Evolutionary conservation across 2,113 vertebrate species (phyloP).

Genomic region (Acrocephalus kingi): DNA sequence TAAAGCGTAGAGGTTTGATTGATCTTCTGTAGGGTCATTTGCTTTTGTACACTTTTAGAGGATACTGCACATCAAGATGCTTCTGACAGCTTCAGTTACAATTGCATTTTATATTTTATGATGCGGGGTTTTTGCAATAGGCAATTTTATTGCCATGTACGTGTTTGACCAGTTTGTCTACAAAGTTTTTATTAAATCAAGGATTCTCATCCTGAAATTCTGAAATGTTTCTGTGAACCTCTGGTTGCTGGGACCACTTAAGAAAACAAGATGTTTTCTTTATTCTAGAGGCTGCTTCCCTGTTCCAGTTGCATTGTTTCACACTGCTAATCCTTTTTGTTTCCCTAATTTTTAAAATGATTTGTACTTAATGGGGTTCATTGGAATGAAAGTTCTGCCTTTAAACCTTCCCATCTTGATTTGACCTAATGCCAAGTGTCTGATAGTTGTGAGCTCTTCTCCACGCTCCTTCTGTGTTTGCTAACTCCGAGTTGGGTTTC

Average conservation of each 20-base stretch:
- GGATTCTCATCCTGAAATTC: background rate
- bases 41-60: background rate
- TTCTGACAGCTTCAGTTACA: background rate
- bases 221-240: background rate
- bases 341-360: background rate
- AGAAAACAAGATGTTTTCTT: background rate
- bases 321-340: background rate
- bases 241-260: background rate
- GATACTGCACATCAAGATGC: background rate
- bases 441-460: background rate
- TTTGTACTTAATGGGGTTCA: background rate
- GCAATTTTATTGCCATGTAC: background rate
- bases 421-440: background rate
- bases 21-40: background rate
- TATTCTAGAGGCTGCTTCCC: background rate
- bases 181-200: background rate
- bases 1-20: background rate
- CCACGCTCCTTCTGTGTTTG: rapidly evolving
- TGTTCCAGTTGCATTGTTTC: background rate
- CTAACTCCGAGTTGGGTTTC: background rate
- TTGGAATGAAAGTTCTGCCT: background rate
- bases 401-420: background rate
- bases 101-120: background rate
- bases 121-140: background rate
- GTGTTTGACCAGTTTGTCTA: background rate